Base-by-base conservation (phyloP, 2,113 vertebrate genomes). In the Climacteris rufus region DNA sequence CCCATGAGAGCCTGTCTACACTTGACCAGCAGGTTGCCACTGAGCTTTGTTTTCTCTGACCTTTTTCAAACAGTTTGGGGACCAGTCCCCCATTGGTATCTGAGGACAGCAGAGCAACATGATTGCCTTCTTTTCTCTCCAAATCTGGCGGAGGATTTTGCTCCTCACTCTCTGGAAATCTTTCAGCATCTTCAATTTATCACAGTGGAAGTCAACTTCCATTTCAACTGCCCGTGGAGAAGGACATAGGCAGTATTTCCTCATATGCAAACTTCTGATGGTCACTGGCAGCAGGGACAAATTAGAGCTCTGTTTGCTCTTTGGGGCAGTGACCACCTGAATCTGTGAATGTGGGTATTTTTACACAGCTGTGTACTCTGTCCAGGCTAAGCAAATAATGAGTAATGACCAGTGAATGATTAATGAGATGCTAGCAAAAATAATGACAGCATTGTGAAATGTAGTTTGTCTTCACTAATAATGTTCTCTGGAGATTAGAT, bases 381-480 rank as follows among this genome's bases (percentile, higher is more conserved):
- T 50, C 59, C 39, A 74, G 47, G 39, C 52, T 80, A 77, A 83
- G 35, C 56, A 93, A 90, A 93, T 79, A 93, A 83, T 42, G 45
- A 85, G 31, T 76, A 83, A 93, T 63, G 66, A 61, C 37, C 45
- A 80, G 25, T 85, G 35, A 47, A 74, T 91, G 63, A 95, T 93
- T 93, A 94, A 95, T 59, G 78, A 77, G 68, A 72, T 88, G 61
- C 59, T 76, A 77, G 30, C 45, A 94, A 85, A 94, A 96, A 78
- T 66, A 91, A 90, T 19, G 60, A 33, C 45, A 47, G 24, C 30
- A 66, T 77, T 90, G 75, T 91, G 70, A 95, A 91, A 90, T 71
- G 56, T 65, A 85, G 71, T 78, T 94, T 95, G 75, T 88, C 92
- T 88, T 88, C 42, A 40, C 35, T 85, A 95, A 90, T 70, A 42